Base-by-base conservation (phyloP, 2,113 vertebrate genomes). In the Chlamydotis undulata region DNA sequence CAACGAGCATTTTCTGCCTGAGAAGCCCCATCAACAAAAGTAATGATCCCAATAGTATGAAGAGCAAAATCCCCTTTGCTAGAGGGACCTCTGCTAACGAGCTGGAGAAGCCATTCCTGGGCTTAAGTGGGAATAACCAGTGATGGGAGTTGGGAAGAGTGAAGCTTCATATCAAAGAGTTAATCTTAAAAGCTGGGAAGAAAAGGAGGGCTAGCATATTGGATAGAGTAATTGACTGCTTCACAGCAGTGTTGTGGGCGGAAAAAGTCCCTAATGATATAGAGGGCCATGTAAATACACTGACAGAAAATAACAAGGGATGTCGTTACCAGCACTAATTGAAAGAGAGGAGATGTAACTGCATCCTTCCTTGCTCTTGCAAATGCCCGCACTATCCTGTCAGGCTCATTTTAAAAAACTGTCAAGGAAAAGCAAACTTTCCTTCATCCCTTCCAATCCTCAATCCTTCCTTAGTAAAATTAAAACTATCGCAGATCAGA, bases 231-330 rank as follows among this genome's bases (percentile, higher is more conserved):
- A 97, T 97, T 96, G 95, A 96, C 77, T 97, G 81, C 84, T 94
- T 96, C 95, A 96, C 96, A 96, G 95, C 95, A 91, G 95, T 94
- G 89, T 91, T 94, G 96, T 97, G 94, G 93, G 94, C 63, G 89
- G 91, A 93, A 95, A 94, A 93, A 91, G 14, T 71, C 84, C 76
- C 88, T 96, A 96, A 95, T 90, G 91, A 91, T 91, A 67, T 78
- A 79, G 91, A 89, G 94, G 95, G 90, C 81, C 95, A 92, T 95
- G 94, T 96, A 96, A 97, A 95, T 96, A 95, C 83, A 75, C 81
- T 94, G 96, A 95, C 86, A 96, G 96, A 95, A 89, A 91, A 94
- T 93, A 96, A 96, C 95, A 95, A 87, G 94, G 86, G 89, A 57
- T 82, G 94, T 93, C n/a, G 12, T 95, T 96, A 96, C 86, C 77